A percentile compares a stretch with the other conserved stretches of the same genome.
Evolutionary conservation across 2,113 vertebrate species (phyloP).

Genomic region (Dolichallabes microphthalmus): DNA sequence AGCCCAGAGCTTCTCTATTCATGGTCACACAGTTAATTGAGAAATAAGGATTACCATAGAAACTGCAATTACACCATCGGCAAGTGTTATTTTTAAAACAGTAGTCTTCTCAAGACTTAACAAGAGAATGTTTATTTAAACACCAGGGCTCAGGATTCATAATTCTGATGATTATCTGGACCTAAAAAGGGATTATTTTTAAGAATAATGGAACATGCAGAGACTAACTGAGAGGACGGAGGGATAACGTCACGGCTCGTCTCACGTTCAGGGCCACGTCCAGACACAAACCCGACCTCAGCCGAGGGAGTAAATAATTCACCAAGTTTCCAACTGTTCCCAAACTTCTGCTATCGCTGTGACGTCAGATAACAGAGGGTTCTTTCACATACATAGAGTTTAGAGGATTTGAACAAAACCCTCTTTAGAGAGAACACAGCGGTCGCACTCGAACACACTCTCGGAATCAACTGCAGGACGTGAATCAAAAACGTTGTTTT

Average conservation of each 20-base stretch:
- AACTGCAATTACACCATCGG: not conserved
- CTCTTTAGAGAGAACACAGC: not conserved
- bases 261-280: not conserved
- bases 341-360: not conserved
- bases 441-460: too few species aligned
- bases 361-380: not conserved
- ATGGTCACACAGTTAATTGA: slow-evolving; percentile 17
- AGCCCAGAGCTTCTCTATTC: not conserved
- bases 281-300: not conserved
- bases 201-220: not conserved
- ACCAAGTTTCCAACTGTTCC: not conserved
- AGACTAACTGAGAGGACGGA: not conserved
- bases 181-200: not conserved
- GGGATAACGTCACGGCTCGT: not conserved
- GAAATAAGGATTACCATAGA: slow-evolving; percentile 8
- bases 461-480: not conserved
- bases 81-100: not conserved
- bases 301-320: slow-evolving; percentile 12
- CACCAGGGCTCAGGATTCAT: not conserved
- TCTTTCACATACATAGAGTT: not conserved
- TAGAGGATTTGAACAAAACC: not conserved
- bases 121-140: not conserved
- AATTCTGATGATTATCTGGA: not conserved
- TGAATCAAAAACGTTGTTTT: not conserved
- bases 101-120: not conserved